Percentiles rank a stretch among this genome's conserved stretches.
Evolutionary conservation across 2,797 vertebrate genomes (phyloP).

Genomic region (Pipistrellus kuhlii): DNA sequence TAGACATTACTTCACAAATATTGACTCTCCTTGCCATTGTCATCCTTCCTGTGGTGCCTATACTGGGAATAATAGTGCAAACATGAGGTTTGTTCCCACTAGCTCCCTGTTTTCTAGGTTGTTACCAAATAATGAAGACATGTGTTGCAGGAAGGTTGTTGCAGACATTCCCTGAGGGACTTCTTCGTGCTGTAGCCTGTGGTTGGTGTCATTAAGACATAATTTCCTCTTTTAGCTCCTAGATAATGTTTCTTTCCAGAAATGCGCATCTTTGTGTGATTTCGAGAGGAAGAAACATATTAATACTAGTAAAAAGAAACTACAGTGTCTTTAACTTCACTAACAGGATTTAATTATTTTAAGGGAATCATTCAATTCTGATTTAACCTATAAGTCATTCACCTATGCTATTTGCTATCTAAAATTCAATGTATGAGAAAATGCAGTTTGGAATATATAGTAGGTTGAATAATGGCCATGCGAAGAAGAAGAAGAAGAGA

Average conservation of each 20-base stretch:
- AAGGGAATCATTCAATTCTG: constrained; percentile 46
- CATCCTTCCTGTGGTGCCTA: background rate
- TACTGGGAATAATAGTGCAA: background rate
- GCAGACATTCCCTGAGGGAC: background rate
- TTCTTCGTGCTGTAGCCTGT: background rate
- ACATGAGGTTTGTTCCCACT: background rate
- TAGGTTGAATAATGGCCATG: background rate
- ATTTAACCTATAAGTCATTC: constrained; percentile 16
- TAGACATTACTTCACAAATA: constrained; percentile 16
- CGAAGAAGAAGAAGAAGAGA: no score
- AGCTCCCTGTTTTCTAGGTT: background rate
- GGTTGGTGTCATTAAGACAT: constrained; percentile 57
- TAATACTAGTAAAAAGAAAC: constrained; percentile 44
- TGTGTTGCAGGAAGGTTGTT: background rate
- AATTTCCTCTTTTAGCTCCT: constrained; percentile 61
- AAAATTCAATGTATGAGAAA: background rate
- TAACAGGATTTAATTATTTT: constrained; percentile 61
- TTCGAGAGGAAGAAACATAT: constrained; percentile 39
- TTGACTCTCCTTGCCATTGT: background rate
- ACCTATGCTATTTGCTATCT: background rate
- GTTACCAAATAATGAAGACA: constrained; percentile 24
- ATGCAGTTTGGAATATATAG: background rate
- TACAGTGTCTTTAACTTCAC: constrained; percentile 42
- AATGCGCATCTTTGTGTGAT: constrained; percentile 65
- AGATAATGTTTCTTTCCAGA: constrained; percentile 66